phyloP scores from a whole-genome alignment of 2,888 invertebrate species.

The Timema podura region DNA sequence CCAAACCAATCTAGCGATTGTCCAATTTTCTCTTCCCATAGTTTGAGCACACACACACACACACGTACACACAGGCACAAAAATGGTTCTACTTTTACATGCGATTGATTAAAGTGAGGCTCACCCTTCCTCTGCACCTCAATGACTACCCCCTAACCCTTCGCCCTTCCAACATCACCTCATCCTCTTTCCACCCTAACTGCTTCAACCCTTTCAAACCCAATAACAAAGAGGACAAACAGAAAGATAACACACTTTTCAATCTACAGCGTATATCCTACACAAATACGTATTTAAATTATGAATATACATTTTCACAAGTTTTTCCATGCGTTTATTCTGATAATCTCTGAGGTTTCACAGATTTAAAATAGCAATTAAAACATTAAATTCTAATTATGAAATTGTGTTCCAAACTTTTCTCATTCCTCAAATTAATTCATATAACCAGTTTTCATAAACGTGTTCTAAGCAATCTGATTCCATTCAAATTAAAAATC shows the following conservation, averaged over 20 bases:
- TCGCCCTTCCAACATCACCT: constrained; percentile 10
- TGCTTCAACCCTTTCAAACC: constrained; percentile 21
- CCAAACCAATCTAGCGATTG: too few species aligned
- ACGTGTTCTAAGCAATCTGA: too few species aligned
- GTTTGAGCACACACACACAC: neutral
- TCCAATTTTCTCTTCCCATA: neutral
- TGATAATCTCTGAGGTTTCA: too few species aligned
- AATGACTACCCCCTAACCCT: neutral
- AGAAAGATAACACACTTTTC: constrained; percentile 14
- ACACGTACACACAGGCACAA: neutral
- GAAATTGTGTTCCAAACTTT: too few species aligned
- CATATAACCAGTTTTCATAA: too few species aligned
- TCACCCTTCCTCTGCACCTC: neutral
- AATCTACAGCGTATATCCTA: neutral
- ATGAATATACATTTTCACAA: too few species aligned
- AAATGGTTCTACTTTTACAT: constrained; percentile 13
- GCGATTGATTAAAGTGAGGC: constrained; percentile 26
- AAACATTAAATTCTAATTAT: too few species aligned
- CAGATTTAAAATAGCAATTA: too few species aligned
- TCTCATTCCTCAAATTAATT: too few species aligned
- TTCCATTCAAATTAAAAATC: too few species aligned
- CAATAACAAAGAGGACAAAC: constrained; percentile 26
- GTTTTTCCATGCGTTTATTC: too few species aligned
- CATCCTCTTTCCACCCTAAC: constrained; percentile 25
- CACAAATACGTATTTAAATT: too few species aligned